phyloP scores from a whole-genome alignment of 2,888 invertebrate genomes.

The Thera britannica region DNA sequence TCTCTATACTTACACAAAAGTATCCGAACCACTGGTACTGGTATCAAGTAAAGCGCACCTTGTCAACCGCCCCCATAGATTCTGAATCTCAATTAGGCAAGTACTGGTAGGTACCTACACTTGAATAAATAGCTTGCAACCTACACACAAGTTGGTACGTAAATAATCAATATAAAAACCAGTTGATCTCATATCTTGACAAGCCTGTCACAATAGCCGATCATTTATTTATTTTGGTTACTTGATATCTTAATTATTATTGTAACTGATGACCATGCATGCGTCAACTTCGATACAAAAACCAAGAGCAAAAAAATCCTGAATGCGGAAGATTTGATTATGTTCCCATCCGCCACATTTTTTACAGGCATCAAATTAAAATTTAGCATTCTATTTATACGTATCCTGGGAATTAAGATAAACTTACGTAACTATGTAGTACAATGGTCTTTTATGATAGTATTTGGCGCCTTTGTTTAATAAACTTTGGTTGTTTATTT shows the following conservation, averaged over 20 bases:
- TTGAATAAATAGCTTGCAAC: conserved; percentile 36
- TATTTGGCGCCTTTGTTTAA: neutral
- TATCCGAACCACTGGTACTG: neutral
- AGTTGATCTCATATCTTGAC: conserved; percentile 69
- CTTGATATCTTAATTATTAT: conserved; percentile 68
- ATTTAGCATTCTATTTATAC: conserved; percentile 39
- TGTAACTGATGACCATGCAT: conserved; percentile 57
- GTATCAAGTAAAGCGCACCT: conserved; percentile 10
- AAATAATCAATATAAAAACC: conserved; percentile 35
- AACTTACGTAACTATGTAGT: neutral
- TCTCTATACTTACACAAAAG: neutral
- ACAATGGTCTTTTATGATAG: neutral
- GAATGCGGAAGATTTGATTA: conserved; percentile 54
- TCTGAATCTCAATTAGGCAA: conserved; percentile 47
- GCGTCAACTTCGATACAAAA: conserved; percentile 48
- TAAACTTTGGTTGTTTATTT: neutral
- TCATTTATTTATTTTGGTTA: conserved; percentile 53
- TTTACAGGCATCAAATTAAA: conserved; percentile 40
- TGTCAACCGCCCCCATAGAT: conserved; percentile 39
- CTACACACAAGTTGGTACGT: conserved; percentile 43
- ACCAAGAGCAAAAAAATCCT: conserved; percentile 47
- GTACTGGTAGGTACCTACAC: conserved; percentile 39
- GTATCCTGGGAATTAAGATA: conserved; percentile 35
- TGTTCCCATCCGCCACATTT: conserved; percentile 46
- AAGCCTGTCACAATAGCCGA: conserved; percentile 61